Evolutionary conservation across 2,113 vertebrate species (phyloP).

Genomic region (Pipa parva): DNA sequence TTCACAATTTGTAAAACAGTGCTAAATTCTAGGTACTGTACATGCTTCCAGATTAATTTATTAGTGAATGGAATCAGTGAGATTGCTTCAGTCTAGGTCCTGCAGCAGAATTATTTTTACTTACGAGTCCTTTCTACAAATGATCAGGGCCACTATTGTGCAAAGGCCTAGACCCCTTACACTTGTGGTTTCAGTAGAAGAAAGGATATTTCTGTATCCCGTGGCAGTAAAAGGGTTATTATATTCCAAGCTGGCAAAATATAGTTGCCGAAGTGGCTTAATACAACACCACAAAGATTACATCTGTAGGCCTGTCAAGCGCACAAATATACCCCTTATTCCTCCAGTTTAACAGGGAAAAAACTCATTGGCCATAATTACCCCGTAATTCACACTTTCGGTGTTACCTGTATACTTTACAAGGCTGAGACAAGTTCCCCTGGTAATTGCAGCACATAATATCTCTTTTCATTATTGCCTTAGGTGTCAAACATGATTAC

Average conservation of each 20-base stretch:
- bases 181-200: constrained; percentile 4
- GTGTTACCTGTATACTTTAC: constrained; percentile 47
- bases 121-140: too few species aligned
- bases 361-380: constrained; percentile 47
- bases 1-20: too few species aligned
- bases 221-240: constrained; percentile 25
- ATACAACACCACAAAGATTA: constrained; percentile 18
- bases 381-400: constrained; percentile 30
- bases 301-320: constrained; percentile 8
- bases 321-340: constrained; percentile 26
- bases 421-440: constrained; percentile 48
- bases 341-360: constrained; percentile 39
- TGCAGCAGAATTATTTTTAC: too few species aligned
- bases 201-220: background rate
- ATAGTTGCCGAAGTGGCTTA: background rate
- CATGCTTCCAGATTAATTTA: too few species aligned
- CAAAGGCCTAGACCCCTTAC: background rate
- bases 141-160: constrained; percentile 27
- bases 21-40: too few species aligned
- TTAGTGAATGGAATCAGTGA: too few species aligned
- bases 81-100: too few species aligned
- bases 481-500: constrained; percentile 51
- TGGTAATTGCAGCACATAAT: constrained; percentile 47
- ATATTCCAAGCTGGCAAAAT: background rate
- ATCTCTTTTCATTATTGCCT: constrained; percentile 45